A percentile compares a stretch with the other conserved stretches of the same genome.
Evolutionary conservation across 2,888 invertebrate species (phyloP).

Genomic region (Sceliomorpha sp.): DNA sequence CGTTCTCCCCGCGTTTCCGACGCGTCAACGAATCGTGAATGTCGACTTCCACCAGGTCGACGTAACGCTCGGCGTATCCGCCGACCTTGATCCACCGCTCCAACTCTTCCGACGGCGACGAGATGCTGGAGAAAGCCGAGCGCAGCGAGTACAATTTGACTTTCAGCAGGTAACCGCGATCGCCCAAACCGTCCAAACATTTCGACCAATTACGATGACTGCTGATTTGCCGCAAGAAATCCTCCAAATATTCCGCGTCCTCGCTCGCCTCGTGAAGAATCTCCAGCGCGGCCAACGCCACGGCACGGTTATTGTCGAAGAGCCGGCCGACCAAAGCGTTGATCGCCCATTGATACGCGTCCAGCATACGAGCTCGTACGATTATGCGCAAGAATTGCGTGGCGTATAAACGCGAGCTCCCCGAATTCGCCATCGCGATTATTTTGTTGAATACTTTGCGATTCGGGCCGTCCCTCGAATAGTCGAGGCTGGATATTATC

Average conservation of each 20-base stretch:
- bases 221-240: constrained; percentile 65
- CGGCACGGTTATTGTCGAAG: constrained; percentile 89
- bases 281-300: constrained; percentile 89
- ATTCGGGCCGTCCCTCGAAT: constrained; percentile 87
- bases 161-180: constrained; percentile 82
- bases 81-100: constrained; percentile 75
- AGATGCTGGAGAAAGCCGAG: constrained; percentile 81
- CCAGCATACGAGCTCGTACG: constrained; percentile 87
- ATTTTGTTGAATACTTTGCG: constrained; percentile 85
- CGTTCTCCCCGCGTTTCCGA: constrained; percentile 90
- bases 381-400: constrained; percentile 95
- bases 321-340: constrained; percentile 91
- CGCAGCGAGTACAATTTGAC: constrained; percentile 82
- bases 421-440: constrained; percentile 79
- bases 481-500: constrained; percentile 95
- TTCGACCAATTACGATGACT: constrained; percentile 74
- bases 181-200: constrained; percentile 82
- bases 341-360: constrained; percentile 93
- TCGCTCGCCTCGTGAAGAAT: constrained; percentile 96
- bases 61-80: constrained; percentile 85
- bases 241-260: constrained; percentile 81
- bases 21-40: constrained; percentile 93
- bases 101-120: constrained; percentile 73
- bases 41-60: constrained; percentile 92
- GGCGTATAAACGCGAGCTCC: constrained; percentile 88